A percentile compares a stretch with the other conserved stretches of the same genome.
These are phyloP conservation scores for Mesorhabditis spiculigera DNA, from an alignment of 2,888 invertebrate species.

Conservation along the genomic window DNA sequence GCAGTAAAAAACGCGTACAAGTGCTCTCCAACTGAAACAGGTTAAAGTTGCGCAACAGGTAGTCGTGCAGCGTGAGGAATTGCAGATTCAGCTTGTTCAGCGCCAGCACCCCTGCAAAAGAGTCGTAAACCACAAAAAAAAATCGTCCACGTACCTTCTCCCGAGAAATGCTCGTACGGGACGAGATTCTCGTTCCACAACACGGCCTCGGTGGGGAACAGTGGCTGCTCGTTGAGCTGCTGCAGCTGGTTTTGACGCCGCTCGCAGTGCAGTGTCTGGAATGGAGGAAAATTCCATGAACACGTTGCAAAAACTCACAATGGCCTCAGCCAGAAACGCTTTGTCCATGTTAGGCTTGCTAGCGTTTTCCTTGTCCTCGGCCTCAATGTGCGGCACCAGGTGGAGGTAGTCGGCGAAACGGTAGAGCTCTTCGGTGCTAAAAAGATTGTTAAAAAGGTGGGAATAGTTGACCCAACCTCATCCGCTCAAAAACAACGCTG, in stretches of 20 bases:
- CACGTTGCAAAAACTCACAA: conserved; percentile 68
- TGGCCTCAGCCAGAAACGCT: conserved; percentile 77
- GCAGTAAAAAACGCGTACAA: conserved; percentile 64
- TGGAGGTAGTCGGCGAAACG: conserved; percentile 82
- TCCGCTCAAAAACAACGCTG: conserved; percentile 73
- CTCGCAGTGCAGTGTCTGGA: conserved; percentile 42
- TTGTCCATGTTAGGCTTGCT: conserved; percentile 58
- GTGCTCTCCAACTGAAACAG: conserved; percentile 95
- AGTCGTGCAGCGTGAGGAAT: conserved; percentile 95
- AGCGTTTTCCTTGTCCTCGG: conserved; percentile 56
- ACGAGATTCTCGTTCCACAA: conserved; percentile 99
- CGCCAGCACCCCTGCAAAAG: conserved; percentile 69
- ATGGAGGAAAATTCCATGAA: not conserved
- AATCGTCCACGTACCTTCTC: conserved; percentile 69
- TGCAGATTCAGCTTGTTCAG: conserved; percentile 95
- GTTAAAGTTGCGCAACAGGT: conserved; percentile 91
- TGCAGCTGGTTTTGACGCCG: conserved; percentile 69
- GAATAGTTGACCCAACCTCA: conserved; percentile 23
- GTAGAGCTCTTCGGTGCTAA: conserved; percentile 74
- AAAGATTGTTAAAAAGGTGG: conserved; percentile 31
- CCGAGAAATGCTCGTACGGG: conserved; percentile 92
- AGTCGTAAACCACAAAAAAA: conserved; percentile 7
- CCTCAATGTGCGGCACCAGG: conserved; percentile 75
- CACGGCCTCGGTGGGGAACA: conserved; percentile 94
- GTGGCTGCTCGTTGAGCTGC: conserved; percentile 91